A percentile compares a stretch with the other conserved stretches of the same genome.
phyloP scores from a whole-genome alignment of 2,113 vertebrate species.

The cattle (Bos taurus) region DNA sequence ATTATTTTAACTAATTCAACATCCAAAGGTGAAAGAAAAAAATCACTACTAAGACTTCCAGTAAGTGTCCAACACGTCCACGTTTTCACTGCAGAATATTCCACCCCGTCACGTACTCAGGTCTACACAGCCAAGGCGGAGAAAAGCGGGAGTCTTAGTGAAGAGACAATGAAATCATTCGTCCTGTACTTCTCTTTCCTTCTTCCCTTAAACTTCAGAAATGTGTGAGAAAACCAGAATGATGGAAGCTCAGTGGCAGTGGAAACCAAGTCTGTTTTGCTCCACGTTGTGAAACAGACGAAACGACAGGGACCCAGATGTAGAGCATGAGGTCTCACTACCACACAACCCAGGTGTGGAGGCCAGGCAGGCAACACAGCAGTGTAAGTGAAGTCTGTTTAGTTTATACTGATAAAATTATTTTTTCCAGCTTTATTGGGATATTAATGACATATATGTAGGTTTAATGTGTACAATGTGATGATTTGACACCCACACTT shows the following conservation, averaged over 20 bases:
- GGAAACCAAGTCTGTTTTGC: neutral
- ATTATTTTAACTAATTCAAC: constrained; percentile 28
- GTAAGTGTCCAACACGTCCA: neutral
- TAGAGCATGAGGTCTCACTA: neutral
- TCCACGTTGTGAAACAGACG: accelerated
- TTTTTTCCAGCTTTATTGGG: neutral
- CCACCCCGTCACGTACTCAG: neutral
- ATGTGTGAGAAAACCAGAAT: neutral
- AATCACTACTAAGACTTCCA: neutral
- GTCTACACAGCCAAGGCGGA: neutral
- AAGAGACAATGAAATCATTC: neutral
- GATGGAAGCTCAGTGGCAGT: neutral
- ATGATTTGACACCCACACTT: neutral
- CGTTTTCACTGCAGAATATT: neutral
- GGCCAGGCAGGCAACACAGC: neutral
- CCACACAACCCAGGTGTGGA: neutral
- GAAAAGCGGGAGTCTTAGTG: neutral
- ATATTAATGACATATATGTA: neutral
- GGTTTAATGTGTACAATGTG: neutral
- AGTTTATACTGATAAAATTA: neutral
- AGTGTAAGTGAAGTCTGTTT: neutral
- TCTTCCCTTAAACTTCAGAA: neutral
- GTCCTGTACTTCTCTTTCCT: neutral
- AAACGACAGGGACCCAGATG: neutral
- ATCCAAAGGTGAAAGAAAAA: neutral